Evolutionary conservation across 1,140 invertebrate species (phyloP), one percentile per base, ranked within the genome.

Genomic region (Episyrphus balteatus): DNA sequence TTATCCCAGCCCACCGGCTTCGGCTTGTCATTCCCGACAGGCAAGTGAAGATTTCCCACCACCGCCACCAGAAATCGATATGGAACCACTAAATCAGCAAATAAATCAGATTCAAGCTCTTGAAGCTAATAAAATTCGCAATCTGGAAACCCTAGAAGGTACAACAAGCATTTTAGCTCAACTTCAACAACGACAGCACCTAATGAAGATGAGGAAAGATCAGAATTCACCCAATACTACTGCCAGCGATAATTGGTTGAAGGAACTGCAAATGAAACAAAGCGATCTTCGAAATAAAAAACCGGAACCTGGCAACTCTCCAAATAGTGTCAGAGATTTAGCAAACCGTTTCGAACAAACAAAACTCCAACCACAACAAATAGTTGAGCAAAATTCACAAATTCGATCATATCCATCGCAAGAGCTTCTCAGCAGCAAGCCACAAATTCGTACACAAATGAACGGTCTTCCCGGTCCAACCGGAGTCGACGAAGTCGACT

Each of bases 41-140:
- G 77, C 83, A 0, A 90, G 87, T 68, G 86, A 90, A 69, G 88
- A 92, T 54, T 92, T 92, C 55, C 88, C 87, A 32, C 87, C 87
- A 15, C 88, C 88, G 30, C 88, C 88, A 2, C 80, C 86, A 1
- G 82, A 83, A 3, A 72, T 86, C 38, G 82, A 86, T 49, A 68
- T 82, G 54, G 76, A 73, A 36, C 68, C 73, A 1, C 59, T 79
- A 8, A 74, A 74, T 55, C 73, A 78, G 47, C 67, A 81, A 55
- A 61, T 77, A 6, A 69, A 66, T 47, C 70, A 74, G 51, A 63
- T 75, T 44, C 59, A 73, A 50, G 59, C 63, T 1, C 15, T 66
- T 3, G 59, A 67, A 40, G 17, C 21, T 21, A 66, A 59, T 38
- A 61, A 66, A n/a, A 64, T 64, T 44, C 56, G 60, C 33, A 59